A percentile compares a stretch with the other conserved stretches of the same genome.
phyloP scores from a whole-genome alignment of 2,797 vertebrate species.

The Xenops minutus region DNA sequence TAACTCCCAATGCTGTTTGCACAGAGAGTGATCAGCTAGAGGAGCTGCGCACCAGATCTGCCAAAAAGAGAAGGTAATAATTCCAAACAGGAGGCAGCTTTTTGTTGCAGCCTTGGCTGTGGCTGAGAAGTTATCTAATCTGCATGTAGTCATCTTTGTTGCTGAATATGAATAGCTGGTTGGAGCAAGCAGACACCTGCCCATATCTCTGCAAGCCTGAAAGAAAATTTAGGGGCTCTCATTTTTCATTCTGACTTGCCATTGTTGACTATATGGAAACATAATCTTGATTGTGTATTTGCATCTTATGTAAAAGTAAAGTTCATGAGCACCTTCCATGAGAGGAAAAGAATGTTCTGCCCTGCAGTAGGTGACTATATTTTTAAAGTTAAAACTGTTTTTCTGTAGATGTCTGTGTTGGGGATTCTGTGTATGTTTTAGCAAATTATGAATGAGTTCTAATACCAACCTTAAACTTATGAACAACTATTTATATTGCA shows the following conservation, averaged over 20 bases:
- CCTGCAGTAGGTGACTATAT: not conserved
- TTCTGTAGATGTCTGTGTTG: not conserved
- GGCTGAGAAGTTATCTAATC: not conserved
- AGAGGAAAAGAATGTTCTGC: not conserved
- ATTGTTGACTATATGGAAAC: not conserved
- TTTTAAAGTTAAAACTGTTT: not conserved
- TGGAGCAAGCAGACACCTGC: not conserved
- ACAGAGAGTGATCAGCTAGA: conserved; percentile 79
- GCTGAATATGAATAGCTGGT: not conserved
- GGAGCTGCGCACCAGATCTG: conserved; percentile 86
- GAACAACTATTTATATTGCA: not conserved
- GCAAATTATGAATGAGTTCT: not conserved
- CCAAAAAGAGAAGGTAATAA: conserved; percentile 84
- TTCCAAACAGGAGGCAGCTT: not conserved
- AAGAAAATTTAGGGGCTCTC: not conserved
- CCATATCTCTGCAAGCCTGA: not conserved
- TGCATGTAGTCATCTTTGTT: not conserved
- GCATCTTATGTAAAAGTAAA: not conserved
- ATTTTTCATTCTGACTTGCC: not conserved
- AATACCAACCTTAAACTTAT: not conserved
- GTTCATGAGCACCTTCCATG: not conserved
- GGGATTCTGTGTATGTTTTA: not conserved
- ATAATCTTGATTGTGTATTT: not conserved
- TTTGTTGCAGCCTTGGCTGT: not conserved
- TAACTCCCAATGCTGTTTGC: conserved; percentile 53